These are phyloP conservation scores for Drosophila birchii DNA, from an alignment of 2,888 invertebrate genomes.

Conservation along the genomic window DNA sequence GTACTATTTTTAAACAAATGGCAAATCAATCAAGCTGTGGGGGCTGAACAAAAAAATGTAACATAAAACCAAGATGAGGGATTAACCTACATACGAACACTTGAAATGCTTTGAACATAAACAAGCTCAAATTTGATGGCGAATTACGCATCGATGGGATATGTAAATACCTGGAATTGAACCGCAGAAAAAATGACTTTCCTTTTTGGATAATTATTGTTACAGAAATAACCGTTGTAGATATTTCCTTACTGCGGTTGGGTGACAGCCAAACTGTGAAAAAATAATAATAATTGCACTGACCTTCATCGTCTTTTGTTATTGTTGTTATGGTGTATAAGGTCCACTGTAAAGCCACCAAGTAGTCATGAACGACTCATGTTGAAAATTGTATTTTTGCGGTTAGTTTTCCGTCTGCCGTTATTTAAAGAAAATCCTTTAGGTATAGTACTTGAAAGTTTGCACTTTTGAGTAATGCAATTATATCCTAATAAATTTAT, in stretches of 20 bases:
- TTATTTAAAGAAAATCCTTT: not conserved
- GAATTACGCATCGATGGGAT: conserved; percentile 57
- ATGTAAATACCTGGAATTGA: conserved; percentile 46
- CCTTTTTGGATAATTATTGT: conserved; percentile 48
- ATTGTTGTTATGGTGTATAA: conserved; percentile 21
- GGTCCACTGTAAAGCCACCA: conserved; percentile 31
- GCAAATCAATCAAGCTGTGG: conserved; percentile 46
- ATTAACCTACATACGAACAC: conserved; percentile 69
- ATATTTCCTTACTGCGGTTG: conserved; percentile 42
- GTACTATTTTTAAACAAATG: conserved; percentile 63
- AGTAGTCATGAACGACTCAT: conserved; percentile 58
- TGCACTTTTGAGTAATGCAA: not conserved
- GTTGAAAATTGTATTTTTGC: conserved; percentile 57
- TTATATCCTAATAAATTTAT: not conserved
- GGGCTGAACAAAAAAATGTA: conserved; percentile 58
- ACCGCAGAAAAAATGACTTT: conserved; percentile 61
- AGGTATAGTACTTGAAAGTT: not conserved
- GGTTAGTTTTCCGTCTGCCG: conserved; percentile 30
- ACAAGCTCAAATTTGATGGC: conserved; percentile 33
- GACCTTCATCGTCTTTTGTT: conserved; percentile 46
- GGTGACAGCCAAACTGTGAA: conserved; percentile 32
- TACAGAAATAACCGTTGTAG: conserved; percentile 28
- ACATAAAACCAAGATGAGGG: conserved; percentile 62
- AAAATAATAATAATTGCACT: conserved; percentile 43
- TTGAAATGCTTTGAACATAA: conserved; percentile 10